Evolutionary conservation across 2,113 vertebrate species (phyloP).

Genomic region (Lota lota): DNA sequence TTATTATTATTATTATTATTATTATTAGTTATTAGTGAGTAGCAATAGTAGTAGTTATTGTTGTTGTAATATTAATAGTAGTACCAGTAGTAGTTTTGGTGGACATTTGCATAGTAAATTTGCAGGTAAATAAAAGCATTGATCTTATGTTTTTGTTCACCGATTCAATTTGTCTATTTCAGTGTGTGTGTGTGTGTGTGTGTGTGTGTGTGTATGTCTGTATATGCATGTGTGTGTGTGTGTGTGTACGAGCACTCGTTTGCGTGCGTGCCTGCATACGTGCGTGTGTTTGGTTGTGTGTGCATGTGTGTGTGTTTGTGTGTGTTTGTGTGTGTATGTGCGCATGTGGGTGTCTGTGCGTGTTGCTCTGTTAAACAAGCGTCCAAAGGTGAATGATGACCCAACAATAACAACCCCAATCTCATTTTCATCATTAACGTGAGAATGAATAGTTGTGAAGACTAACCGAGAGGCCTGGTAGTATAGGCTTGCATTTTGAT

Average conservation of each 20-base stretch:
- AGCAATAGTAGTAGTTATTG: background rate
- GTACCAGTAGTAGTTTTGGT: background rate
- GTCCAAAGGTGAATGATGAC: constrained; percentile 8
- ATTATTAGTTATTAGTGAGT: too few species aligned
- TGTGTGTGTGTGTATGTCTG: constrained; percentile 1
- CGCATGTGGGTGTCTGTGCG: constrained; percentile 2
- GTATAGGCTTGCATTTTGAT: too few species aligned
- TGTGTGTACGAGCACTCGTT: background rate
- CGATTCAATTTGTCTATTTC: background rate
- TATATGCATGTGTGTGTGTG: constrained; percentile 1
- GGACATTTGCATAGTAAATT: background rate
- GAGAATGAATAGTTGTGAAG: background rate
- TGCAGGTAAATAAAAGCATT: too few species aligned
- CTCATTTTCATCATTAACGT: constrained; percentile 2
- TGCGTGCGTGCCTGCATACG: constrained; percentile 7
- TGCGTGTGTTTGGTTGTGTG: background rate
- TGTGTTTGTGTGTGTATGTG: background rate
- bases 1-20: too few species aligned
- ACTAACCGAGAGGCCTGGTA: background rate
- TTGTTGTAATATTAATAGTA: background rate
- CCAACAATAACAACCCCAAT: background rate
- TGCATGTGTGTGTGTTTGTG: background rate
- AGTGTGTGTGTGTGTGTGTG: constrained; percentile 1
- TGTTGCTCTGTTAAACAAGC: background rate
- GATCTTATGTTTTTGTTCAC: too few species aligned